These are phyloP conservation scores for Limanda limanda DNA, from an alignment of 2,113 vertebrate genomes.

Conservation along the genomic window DNA sequence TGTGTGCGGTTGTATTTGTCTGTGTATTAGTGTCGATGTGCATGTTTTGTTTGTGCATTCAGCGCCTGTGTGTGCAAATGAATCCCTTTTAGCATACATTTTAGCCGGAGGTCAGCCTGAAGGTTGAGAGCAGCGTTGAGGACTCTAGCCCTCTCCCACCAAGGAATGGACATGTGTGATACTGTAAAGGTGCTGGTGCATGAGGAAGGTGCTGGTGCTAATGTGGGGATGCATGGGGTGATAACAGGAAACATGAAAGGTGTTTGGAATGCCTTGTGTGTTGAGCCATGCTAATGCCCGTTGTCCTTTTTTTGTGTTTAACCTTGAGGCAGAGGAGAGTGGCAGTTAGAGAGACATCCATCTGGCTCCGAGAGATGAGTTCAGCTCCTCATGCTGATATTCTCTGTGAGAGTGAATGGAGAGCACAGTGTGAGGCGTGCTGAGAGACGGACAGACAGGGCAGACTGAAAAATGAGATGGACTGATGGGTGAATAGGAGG, in stretches of 20 bases:
- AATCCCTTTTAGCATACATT: conserved; percentile 22
- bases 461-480: conserved; percentile 55
- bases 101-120: conserved; percentile 39
- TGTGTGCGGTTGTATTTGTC: conserved; percentile 20
- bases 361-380: conserved; percentile 65
- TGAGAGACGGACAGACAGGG: conserved; percentile 57
- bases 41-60: conserved; percentile 36
- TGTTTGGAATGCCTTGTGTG: conserved; percentile 19
- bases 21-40: conserved; percentile 1
- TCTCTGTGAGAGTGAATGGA: conserved; percentile 49
- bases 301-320: conserved; percentile 45
- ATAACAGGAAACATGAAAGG: conserved; percentile 45
- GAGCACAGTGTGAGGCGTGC: conserved; percentile 45
- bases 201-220: conserved; percentile 21
- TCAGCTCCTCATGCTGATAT: conserved; percentile 69
- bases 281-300: conserved; percentile 17
- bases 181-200: conserved; percentile 40
- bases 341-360: conserved; percentile 61
- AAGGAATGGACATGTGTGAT: conserved; percentile 9
- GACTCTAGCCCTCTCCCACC: not conserved
- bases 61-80: not conserved
- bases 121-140: conserved; percentile 46
- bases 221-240: conserved; percentile 25
- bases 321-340: conserved; percentile 67
- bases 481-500: conserved; percentile 42